Evolutionary conservation across 2,797 vertebrate species (phyloP).

Genomic region (Coregonus ussuriensis): DNA sequence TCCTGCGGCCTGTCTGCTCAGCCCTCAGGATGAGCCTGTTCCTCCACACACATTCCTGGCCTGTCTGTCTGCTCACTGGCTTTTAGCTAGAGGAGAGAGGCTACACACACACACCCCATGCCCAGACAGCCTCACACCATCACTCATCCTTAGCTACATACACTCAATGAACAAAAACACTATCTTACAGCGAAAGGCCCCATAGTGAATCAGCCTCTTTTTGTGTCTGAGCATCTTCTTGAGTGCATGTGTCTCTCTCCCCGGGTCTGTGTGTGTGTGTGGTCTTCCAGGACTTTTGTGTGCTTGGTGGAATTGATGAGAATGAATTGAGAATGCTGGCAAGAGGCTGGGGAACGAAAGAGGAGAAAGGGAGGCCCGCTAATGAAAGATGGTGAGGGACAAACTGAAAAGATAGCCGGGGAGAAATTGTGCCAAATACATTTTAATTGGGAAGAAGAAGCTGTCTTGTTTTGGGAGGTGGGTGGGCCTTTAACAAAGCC

Average conservation of each 20-base stretch:
- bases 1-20: slow-evolving; percentile 20
- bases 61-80: not conserved
- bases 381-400: slow-evolving; percentile 27
- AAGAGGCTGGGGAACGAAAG: slow-evolving; percentile 16
- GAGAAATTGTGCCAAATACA: slow-evolving; percentile 43
- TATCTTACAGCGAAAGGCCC: not conserved
- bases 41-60: not conserved
- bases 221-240: not conserved
- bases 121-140: not conserved
- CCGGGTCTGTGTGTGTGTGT: slow-evolving; percentile 24
- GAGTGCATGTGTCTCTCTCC: not conserved
- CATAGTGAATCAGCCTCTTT: not conserved
- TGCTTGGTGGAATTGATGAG: slow-evolving; percentile 27
- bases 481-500: slow-evolving; percentile 27
- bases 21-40: not conserved
- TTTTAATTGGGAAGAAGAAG: slow-evolving; percentile 52
- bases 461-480: slow-evolving; percentile 27
- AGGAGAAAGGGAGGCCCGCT: slow-evolving; percentile 25
- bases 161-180: not conserved
- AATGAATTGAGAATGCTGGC: slow-evolving; percentile 46
- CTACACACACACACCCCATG: slow-evolving; percentile 5
- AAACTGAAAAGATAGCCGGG: slow-evolving; percentile 41
- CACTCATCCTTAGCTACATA: not conserved
- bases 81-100: not conserved
- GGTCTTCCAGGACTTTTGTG: slow-evolving; percentile 42